Evolutionary conservation across 2,888 invertebrate species (phyloP).

Genomic region (Orthosia incerta): DNA sequence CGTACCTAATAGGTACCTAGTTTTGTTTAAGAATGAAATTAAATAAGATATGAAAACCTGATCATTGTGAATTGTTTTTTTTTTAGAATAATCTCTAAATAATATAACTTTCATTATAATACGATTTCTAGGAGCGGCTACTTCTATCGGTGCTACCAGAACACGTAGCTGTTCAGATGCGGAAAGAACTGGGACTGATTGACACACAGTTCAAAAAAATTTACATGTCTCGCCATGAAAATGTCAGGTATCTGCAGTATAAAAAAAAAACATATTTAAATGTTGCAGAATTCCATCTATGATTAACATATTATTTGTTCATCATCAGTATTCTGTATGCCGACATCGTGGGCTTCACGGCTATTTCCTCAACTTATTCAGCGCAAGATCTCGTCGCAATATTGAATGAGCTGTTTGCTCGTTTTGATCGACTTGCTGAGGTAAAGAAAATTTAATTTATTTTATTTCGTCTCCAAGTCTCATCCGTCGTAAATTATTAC

Average conservation of each 20-base stretch:
- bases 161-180: conserved; percentile 99
- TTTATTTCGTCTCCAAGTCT: conserved; percentile 42
- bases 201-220: conserved; percentile 99
- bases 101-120: not conserved
- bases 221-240: conserved; percentile 99
- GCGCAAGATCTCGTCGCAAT: conserved; percentile 99
- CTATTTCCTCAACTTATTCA: conserved; percentile 98
- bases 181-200: conserved; percentile 97
- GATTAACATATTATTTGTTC: conserved; percentile 63
- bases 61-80: too few species aligned
- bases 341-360: conserved; percentile 99
- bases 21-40: not conserved
- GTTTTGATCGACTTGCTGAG: conserved; percentile 97
- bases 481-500: conserved; percentile 46
- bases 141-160: conserved; percentile 98
- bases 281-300: conserved; percentile 10
- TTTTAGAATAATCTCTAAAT: not conserved
- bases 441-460: conserved; percentile 83
- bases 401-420: conserved; percentile 98
- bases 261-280: conserved; percentile 25
- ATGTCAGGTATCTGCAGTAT: conserved; percentile 94
- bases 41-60: not conserved
- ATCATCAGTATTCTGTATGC: conserved; percentile 97
- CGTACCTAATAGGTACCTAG: not conserved
- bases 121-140: conserved; percentile 94